phyloP scores from a whole-genome alignment of 2,888 invertebrate species.

The Helicoverpa assulta region DNA sequence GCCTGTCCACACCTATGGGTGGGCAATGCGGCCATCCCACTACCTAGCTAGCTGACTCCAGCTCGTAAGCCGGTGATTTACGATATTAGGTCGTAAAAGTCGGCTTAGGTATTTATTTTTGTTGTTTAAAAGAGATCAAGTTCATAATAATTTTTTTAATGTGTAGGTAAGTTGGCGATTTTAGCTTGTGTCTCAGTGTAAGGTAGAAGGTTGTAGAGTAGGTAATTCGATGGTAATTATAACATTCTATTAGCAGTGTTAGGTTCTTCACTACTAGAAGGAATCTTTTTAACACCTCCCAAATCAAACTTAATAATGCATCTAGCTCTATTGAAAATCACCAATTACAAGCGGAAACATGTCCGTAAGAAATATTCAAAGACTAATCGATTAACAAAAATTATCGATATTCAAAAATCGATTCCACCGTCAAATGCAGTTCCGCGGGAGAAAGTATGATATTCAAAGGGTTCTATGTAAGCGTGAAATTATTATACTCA shows the following conservation, averaged over 20 bases:
- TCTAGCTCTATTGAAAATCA: not conserved
- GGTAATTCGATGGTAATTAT: too few relatives aligned
- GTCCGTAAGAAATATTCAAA: not conserved
- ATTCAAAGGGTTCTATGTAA: constrained; percentile 59
- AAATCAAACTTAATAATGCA: not conserved
- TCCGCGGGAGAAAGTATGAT: constrained; percentile 44
- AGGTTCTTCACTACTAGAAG: too few relatives aligned
- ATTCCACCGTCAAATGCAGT: constrained; percentile 61
- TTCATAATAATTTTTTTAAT: not conserved
- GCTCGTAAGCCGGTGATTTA: constrained; percentile 58
- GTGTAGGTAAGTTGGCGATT: not conserved
- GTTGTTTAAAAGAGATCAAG: constrained; percentile 16
- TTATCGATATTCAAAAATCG: constrained; percentile 52
- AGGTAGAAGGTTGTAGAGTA: too few relatives aligned
- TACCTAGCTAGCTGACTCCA: constrained; percentile 71
- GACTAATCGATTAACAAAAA: constrained; percentile 42
- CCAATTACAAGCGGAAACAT: constrained; percentile 26
- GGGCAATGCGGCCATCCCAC: constrained; percentile 79
- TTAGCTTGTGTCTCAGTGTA: not conserved
- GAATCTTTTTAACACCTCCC: not conserved
- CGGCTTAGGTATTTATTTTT: constrained; percentile 33
- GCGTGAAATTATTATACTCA: constrained; percentile 72
- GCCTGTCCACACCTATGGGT: constrained; percentile 84
- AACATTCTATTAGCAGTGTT: too few relatives aligned
- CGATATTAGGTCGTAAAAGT: constrained; percentile 44